phyloP scores from a whole-genome alignment of 2,797 vertebrate genomes.

The Cyprinella venusta region DNA sequence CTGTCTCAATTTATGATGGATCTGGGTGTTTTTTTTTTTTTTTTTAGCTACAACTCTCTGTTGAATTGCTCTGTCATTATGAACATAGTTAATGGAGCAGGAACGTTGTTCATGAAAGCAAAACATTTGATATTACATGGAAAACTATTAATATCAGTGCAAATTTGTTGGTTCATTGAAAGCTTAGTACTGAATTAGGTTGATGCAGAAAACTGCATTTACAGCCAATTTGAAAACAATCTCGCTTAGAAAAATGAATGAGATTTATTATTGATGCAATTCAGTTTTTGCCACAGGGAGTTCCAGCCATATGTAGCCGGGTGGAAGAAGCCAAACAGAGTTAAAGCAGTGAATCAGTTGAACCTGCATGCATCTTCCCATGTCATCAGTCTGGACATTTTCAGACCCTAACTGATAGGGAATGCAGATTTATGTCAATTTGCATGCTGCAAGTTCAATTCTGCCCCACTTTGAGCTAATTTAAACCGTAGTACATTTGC shows the following conservation, averaged over 20 bases:
- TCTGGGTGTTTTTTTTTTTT: slow-evolving; percentile 16
- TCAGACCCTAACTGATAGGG: background rate
- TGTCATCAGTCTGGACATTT: slow-evolving; percentile 19
- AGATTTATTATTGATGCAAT: slow-evolving; percentile 24
- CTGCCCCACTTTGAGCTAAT: slow-evolving; percentile 20
- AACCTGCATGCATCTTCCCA: background rate
- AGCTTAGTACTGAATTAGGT: slow-evolving; percentile 36
- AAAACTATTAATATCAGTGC: slow-evolving; percentile 35
- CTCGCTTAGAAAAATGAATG: background rate
- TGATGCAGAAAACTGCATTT: slow-evolving; percentile 23
- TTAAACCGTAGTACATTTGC: slow-evolving; percentile 10
- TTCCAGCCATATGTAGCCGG: slow-evolving; percentile 2
- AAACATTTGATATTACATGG: slow-evolving; percentile 31
- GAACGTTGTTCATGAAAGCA: slow-evolving; percentile 28
- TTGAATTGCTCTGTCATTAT: slow-evolving; percentile 29
- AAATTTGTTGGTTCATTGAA: slow-evolving; percentile 42
- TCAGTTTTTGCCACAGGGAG: slow-evolving; percentile 17
- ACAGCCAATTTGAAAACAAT: slow-evolving; percentile 32
- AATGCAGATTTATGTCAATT: background rate
- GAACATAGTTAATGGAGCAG: slow-evolving; percentile 37
- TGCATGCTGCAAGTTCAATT: background rate
- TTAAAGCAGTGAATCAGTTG: background rate
- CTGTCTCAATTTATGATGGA: slow-evolving; percentile 35
- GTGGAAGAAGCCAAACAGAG: background rate
- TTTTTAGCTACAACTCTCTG: slow-evolving; percentile 34